Conservation (phyloP, 2,888 invertebrate genomes). For the Eumacrocentrus americanus region DNA sequence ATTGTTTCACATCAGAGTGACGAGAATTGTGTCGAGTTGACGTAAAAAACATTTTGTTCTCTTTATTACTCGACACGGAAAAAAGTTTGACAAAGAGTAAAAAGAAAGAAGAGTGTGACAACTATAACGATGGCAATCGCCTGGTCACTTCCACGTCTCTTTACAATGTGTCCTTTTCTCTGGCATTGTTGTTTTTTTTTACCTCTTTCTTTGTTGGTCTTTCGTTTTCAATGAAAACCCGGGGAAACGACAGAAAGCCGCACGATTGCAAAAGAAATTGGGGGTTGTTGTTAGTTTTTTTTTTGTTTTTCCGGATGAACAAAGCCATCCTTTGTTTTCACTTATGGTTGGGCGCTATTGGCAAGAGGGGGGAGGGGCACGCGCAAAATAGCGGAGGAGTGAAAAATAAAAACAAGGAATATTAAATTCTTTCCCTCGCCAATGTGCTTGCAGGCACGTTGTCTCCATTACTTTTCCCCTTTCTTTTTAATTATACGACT, state of each 20-base stretch:
- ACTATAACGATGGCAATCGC: slow-evolving; percentile 6
- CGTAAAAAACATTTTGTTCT: not conserved
- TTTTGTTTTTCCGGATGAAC: not conserved
- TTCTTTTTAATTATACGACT: slow-evolving; percentile 8
- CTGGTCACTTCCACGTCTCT: slow-evolving; percentile 4
- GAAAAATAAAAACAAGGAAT: not conserved
- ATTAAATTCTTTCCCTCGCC: not conserved
- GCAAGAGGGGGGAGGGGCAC: not conserved
- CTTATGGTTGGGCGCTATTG: slow-evolving; percentile 9
- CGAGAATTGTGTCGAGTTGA: too few species aligned
- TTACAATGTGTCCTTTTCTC: not conserved
- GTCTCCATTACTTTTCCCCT: slow-evolving; percentile 1
- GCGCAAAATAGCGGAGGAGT: not conserved
- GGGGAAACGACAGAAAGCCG: slow-evolving; percentile 17
- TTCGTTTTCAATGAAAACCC: slow-evolving; percentile 4
- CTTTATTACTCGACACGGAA: too few species aligned
- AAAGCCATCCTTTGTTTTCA: slow-evolving; percentile 26
- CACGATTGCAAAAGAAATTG: slow-evolving; percentile 30
- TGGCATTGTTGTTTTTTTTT: not conserved
- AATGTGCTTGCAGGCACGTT: not conserved
- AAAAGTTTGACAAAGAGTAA: not conserved
- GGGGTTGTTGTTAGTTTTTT: slow-evolving; percentile 12
- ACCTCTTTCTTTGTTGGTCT: not conserved
- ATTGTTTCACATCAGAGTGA: too few species aligned
- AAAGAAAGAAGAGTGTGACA: not conserved